These are phyloP conservation scores for Antedon mediterranea DNA, from an alignment of 53 echinoderm and acorn worm genomes.

Conservation along the genomic window DNA sequence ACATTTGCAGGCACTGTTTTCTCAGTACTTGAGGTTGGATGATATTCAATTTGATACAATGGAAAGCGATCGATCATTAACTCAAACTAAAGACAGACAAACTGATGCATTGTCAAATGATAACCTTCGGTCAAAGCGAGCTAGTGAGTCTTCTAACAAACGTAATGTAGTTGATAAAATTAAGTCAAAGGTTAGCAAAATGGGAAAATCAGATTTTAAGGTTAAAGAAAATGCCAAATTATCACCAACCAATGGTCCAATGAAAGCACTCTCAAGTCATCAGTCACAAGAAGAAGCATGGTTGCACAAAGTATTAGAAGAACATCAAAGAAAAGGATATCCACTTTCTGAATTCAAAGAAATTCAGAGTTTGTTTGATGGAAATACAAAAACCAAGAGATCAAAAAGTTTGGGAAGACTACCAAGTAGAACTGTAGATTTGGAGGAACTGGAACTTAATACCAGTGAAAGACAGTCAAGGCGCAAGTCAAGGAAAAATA, in stretches of 20 bases:
- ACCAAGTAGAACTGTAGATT: constrained; percentile 3
- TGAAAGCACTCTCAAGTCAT: background rate
- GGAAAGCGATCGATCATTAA: background rate
- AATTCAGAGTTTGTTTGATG: background rate
- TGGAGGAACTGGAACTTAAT: background rate
- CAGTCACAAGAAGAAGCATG: background rate
- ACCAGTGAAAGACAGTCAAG: background rate
- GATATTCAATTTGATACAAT: background rate
- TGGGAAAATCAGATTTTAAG: too few relatives aligned
- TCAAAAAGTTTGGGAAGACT: background rate
- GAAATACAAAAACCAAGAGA: background rate
- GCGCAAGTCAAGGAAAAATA: background rate
- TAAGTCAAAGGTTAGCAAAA: too few relatives aligned
- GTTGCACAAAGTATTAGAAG: background rate
- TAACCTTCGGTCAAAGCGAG: too few relatives aligned
- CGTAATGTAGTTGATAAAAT: too few relatives aligned
- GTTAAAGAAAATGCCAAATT: too few relatives aligned
- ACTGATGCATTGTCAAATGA: too few relatives aligned
- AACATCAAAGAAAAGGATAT: background rate
- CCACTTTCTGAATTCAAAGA: background rate
- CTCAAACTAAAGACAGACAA: background rate
- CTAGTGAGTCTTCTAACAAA: too few relatives aligned
- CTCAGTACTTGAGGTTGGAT: background rate
- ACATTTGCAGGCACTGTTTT: background rate
- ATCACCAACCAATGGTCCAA: background rate